phyloP scores from a whole-genome alignment of 2,888 invertebrate species.

The Chrysotoxum bicinctum region DNA sequence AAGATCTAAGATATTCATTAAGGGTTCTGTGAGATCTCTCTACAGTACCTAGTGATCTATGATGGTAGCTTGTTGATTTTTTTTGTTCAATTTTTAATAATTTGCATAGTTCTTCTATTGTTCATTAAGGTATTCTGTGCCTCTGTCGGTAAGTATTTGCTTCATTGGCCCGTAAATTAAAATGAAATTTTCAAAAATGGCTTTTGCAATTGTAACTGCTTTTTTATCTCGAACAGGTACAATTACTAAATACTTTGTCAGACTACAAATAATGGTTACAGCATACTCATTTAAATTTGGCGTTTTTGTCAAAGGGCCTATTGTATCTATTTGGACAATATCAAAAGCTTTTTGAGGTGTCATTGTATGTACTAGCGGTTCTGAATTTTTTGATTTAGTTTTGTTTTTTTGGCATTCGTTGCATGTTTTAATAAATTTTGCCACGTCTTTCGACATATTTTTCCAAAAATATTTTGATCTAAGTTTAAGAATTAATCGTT shows the following conservation, averaged over 20 bases:
- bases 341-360: slow-evolving; percentile 6
- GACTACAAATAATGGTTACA: slow-evolving; percentile 28
- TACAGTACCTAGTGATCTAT: not conserved
- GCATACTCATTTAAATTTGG: slow-evolving; percentile 20
- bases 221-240: slow-evolving; percentile 25
- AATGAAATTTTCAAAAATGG: slow-evolving; percentile 36
- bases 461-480: not conserved
- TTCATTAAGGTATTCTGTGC: slow-evolving; percentile 26
- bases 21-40: not conserved
- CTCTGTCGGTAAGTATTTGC: slow-evolving; percentile 26
- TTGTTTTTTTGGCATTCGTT: slow-evolving; percentile 21
- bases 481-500: slow-evolving; percentile 19
- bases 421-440: slow-evolving; percentile 9
- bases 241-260: not conserved
- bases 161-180: slow-evolving; percentile 10
- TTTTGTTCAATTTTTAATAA: slow-evolving; percentile 20
- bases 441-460: not conserved
- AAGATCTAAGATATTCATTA: not conserved
- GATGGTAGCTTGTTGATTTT: slow-evolving; percentile 23
- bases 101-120: slow-evolving; percentile 10
- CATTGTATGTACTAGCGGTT: not conserved
- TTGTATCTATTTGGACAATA: not conserved
- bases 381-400: not conserved
- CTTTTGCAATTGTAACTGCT: slow-evolving; percentile 10
- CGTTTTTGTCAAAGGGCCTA: not conserved